phyloP scores from a whole-genome alignment of 2,888 invertebrate species.

The Drosophila meridiana region DNA sequence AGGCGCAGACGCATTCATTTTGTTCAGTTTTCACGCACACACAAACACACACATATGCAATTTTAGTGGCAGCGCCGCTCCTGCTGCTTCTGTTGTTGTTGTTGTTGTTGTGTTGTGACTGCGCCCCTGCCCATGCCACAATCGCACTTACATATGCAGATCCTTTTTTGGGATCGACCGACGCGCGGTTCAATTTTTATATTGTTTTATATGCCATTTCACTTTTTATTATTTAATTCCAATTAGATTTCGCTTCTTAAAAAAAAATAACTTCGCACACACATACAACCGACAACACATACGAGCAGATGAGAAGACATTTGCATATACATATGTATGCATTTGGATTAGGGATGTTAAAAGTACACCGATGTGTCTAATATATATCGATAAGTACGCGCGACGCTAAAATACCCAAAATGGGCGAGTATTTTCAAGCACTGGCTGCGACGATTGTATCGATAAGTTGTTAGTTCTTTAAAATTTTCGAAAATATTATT shows the following conservation, averaged over 20 bases:
- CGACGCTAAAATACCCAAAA: constrained; percentile 6
- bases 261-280: constrained; percentile 66
- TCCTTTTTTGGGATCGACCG: constrained; percentile 53
- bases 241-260: constrained; percentile 70
- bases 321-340: constrained; percentile 67
- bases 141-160: constrained; percentile 62
- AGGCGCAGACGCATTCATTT: constrained; percentile 74
- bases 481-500: constrained; percentile 1
- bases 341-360: constrained; percentile 59
- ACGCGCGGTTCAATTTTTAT: constrained; percentile 53
- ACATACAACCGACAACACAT: constrained; percentile 62
- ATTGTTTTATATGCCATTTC: constrained; percentile 52
- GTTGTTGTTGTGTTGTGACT: constrained; percentile 59
- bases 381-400: constrained; percentile 33
- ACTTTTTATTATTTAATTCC: constrained; percentile 58
- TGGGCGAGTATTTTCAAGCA: constrained; percentile 1
- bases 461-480: background rate
- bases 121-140: constrained; percentile 48
- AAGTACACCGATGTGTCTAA: constrained; percentile 31
- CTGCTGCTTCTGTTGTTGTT: constrained; percentile 49
- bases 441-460: background rate
- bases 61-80: constrained; percentile 64
- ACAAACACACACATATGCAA: constrained; percentile 38
- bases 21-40: constrained; percentile 55
- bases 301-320: constrained; percentile 67